Percentiles rank a stretch among this genome's conserved stretches.
Evolutionary conservation across 2,888 invertebrate species (phyloP).

Genomic region (Agonopterix alstromeriana): DNA sequence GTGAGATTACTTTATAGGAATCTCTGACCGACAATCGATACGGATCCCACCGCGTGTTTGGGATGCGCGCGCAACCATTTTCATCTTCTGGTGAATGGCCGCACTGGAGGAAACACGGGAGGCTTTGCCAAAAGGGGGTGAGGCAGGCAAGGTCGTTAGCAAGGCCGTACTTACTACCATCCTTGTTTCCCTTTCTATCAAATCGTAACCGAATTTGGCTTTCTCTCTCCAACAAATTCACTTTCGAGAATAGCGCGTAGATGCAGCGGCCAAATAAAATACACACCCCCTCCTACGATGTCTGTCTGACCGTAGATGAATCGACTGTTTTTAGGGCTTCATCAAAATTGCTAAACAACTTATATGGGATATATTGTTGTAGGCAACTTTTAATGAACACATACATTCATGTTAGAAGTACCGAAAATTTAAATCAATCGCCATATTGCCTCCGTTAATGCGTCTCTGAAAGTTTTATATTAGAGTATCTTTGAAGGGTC

Average conservation of each 20-base stretch:
- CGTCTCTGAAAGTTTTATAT: no score
- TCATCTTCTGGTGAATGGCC: constrained; percentile 63
- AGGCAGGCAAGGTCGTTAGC: constrained; percentile 52
- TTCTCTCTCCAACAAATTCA: constrained; percentile 44
- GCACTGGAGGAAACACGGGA: constrained; percentile 44
- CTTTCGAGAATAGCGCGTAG: constrained; percentile 51
- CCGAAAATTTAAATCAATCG: no score
- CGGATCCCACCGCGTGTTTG: constrained; percentile 39
- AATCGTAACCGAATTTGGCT: constrained; percentile 7
- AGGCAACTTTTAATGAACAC: no score
- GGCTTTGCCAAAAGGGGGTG: constrained; percentile 39
- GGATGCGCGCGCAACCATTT: constrained; percentile 62
- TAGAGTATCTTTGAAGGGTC: constrained; percentile 26
- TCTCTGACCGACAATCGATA: constrained; percentile 55
- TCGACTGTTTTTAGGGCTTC: constrained; percentile 17
- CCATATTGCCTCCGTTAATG: no score
- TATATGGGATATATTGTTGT: no score
- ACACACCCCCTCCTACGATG: constrained; percentile 38
- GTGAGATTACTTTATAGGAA: constrained; percentile 40
- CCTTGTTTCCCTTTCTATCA: constrained; percentile 41
- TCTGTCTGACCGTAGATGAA: constrained; percentile 33
- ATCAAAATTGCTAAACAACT: no score
- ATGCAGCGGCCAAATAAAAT: constrained; percentile 48
- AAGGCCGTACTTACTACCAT: constrained; percentile 62
- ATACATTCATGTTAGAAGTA: no score